A percentile compares a stretch with the other conserved stretches of the same genome.
Conservation (phyloP, 2,797 vertebrate species). For the Danio choprae region DNA sequence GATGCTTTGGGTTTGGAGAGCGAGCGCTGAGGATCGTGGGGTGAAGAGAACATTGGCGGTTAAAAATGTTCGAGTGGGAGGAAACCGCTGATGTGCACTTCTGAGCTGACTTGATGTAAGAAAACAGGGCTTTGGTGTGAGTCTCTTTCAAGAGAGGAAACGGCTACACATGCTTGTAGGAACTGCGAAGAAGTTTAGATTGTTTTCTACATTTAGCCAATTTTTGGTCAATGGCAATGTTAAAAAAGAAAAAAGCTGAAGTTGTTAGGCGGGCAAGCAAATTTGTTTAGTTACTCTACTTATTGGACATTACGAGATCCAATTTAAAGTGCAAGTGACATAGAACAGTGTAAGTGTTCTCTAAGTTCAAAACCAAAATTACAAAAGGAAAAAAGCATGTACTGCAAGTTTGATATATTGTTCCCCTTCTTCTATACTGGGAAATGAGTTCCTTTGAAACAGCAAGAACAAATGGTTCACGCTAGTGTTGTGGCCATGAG, state of each 20-base stretch:
- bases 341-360: background rate
- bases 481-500: conserved; percentile 29
- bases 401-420: conserved; percentile 11
- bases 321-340: background rate
- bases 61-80: conserved; percentile 9
- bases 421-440: conserved; percentile 17
- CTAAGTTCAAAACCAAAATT: background rate
- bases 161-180: conserved; percentile 10
- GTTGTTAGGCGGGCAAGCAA: background rate
- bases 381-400: background rate
- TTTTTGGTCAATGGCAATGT: conserved; percentile 6
- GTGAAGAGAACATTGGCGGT: conserved; percentile 12
- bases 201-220: conserved; percentile 44
- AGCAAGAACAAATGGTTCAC: conserved; percentile 37
- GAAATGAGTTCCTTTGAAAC: conserved; percentile 33
- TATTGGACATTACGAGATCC: background rate
- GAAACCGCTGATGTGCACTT: conserved; percentile 44
- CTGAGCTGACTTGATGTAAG: conserved; percentile 41
- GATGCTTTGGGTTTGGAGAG: conserved; percentile 62
- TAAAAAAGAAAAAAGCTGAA: background rate
- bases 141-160: conserved; percentile 30
- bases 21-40: conserved; percentile 57
- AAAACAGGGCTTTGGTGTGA: background rate
- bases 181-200: background rate
- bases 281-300: background rate